Evolutionary conservation across 2,113 vertebrate genomes (phyloP), one percentile per base, ranked within the genome.

Genomic region (Telmatochromis brichardi): DNA sequence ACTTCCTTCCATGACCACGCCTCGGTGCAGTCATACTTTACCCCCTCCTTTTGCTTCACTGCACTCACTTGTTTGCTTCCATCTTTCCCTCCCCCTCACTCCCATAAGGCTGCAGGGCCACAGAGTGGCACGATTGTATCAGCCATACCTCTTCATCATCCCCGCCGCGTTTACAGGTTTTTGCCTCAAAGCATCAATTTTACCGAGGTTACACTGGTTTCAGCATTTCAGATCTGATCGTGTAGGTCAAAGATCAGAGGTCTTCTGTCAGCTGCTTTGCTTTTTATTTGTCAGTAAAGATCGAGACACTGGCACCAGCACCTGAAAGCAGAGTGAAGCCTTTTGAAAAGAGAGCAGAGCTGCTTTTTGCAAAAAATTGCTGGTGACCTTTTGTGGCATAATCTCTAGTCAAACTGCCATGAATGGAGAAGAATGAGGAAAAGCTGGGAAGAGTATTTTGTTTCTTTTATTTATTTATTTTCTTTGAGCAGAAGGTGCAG

Each of bases 61-160:
- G 53, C 87, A 58, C 81, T 86, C 6, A 13, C 79, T 89, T 88
- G 80, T 88, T 78, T 53, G 50, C 81, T 80, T 87, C 63, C 76
- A 65, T 76, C 10, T 80, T 42, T 88, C 86, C 83, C 84, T 81
- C 53, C 45, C 88, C 87, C 60, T 88, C 65, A 85, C 73, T 92
- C 81, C 81, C 82, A 60, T 86, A 78, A 88, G 79, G 93, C 92
- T 92, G 93, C 93, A 94, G 93, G 89, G 86, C 92, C 91, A 92
- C 91, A 86, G 88, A 94, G 94, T 91, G 93, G 93, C 94, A 94
- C 54, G 91, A 94, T 90, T 92, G 91, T 94, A 89, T 90, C 76
- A 37, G 42, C 80, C 33, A 19, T 33, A 58, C 51, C 45, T 82
- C 81, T n/a, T 37, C 83, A 21, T 85, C 37, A 35, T 50, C 42